Percentiles rank a stretch among this genome's conserved stretches.
phyloP scores from a whole-genome alignment of 2,113 vertebrate genomes.

The Mugil cephalus region DNA sequence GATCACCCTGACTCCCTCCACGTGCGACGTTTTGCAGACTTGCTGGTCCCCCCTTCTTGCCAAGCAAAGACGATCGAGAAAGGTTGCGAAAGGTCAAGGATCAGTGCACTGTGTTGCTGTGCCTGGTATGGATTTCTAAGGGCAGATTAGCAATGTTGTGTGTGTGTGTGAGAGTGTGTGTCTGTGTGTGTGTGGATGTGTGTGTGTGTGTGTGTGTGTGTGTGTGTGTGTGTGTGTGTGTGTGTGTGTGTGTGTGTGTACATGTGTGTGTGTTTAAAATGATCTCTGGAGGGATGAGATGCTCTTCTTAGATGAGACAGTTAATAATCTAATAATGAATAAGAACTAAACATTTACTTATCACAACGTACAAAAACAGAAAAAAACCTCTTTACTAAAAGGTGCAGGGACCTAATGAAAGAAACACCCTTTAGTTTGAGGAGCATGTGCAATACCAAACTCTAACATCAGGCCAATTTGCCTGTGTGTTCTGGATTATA shows the following conservation, averaged over 20 bases:
- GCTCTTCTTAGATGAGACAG: conserved; percentile 8
- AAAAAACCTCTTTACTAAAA: too few relatives aligned
- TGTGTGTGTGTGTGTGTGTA: too few relatives aligned
- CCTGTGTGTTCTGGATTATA: not conserved
- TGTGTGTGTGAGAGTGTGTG: conserved; percentile 4
- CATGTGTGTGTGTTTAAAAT: too few relatives aligned
- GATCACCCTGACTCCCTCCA: not conserved
- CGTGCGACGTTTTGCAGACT: conserved; percentile 39
- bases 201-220: too few relatives aligned
- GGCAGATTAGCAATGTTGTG: conserved; percentile 58
- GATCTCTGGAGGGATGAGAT: conserved; percentile 15
- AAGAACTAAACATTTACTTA: not conserved
- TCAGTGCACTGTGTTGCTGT: conserved; percentile 44
- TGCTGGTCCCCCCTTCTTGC: conserved; percentile 27
- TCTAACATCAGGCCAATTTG: not conserved
- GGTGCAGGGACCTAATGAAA: too few relatives aligned
- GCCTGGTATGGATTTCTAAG: conserved; percentile 71
- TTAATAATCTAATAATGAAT: not conserved
- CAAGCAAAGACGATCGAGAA: conserved; percentile 56
- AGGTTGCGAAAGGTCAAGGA: conserved; percentile 76
- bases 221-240: too few relatives aligned
- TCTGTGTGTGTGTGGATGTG: conserved; percentile 1
- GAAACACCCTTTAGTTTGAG: too few relatives aligned
- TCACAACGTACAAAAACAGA: not conserved
- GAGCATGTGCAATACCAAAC: not conserved